Base-by-base conservation (phyloP, 1,140 invertebrate genomes). In the Lysiphlebus fabarum region DNA sequence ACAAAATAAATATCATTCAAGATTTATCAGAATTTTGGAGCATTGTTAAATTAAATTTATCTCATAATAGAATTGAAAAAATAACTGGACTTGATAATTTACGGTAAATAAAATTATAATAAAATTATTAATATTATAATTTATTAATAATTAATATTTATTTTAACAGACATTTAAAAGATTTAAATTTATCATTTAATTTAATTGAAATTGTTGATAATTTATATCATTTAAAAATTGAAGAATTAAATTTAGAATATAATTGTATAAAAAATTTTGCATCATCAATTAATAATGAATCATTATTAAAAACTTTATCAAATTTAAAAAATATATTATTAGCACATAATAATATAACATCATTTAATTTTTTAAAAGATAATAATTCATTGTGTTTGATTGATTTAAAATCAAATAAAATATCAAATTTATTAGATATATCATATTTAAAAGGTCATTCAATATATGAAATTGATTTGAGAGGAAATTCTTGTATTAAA, bases 351-450 rank as follows among this genome's bases (percentile, higher is more conserved):
- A 65, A 48, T 56, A 36, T 73, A 36, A 63, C 63, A 9, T 65
- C 48, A n/a, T 54, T 74, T 40, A 41, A 64, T 40, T 72, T 74
- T 49, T 54, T 71, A 67, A 33, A 63, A 65, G 62, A 63, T 44
- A 56, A 59, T 38, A 62, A 71, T 42, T 65, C 53, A 34, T 61
- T 74, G 26, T 62, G 67, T 9, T 49, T 65, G 9, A 55, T 74
- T 34, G 72, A 74, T 64, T 45, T 74, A 48, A 70, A 65, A n/a
- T 67, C 64, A 43, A 74, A 74, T 50, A 72, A 61, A 66, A 68
- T 74, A 40, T 42, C 48, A 1, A 71, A 74, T 56, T 51, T 74
- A 11, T 37, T 71, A 48, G 70, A 72, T 62, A 33, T 74, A 17
- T 59, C 64, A 33, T 62, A 72, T 53, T 43, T 70, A 2, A 67